Base-by-base conservation (phyloP, 2,113 vertebrate genomes). In the Rostratula benghalensis region DNA sequence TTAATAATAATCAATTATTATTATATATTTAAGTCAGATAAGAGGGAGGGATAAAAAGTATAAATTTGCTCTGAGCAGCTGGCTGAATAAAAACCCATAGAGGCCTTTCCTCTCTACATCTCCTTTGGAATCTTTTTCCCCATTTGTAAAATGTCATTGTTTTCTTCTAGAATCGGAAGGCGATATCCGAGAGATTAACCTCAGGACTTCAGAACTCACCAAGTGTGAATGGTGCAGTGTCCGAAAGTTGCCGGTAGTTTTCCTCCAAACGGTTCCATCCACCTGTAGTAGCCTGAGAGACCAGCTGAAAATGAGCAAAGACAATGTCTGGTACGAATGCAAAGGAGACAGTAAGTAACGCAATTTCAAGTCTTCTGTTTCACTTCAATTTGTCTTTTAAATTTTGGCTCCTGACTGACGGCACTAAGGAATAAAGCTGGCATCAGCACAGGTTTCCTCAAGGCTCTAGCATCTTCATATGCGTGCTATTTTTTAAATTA, bases 161-260 rank as follows among this genome's bases (percentile, higher is more conserved):
- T 97, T 96, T 87, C 13, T 75, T 69, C 31, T 87, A 98, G 97
- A 97, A 77, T 96, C 96, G 56, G 98, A 98, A 94, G 91, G 83
- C 53, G 97, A 96, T 51, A 53, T 98, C 43, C 97, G 98, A 96
- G 98, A 98, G 39, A 97, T 99, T 74, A 98, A 97, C 71, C 98
- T 99, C 43, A 97, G 97, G 94, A 98, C 99, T 33, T 99, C 99
- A 30, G 99, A 99, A 96, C 98, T 99, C 94, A 98, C 98, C 87
- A 98, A 98, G 97, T 99, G 99, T 82, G 99, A 99, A 97, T 99
- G 99, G 99, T 99, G 99, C 97, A 98, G 97, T 84, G 99, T 99
- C 48, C 97, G 98, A 75, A 99, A 99, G 94, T 97, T 99, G 48
- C 99, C 99, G 11, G 99, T 99, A 41, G 97, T 99, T 69, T 99